Conservation (phyloP, 2,797 vertebrate genomes). For the Crenuchus spilurus region DNA sequence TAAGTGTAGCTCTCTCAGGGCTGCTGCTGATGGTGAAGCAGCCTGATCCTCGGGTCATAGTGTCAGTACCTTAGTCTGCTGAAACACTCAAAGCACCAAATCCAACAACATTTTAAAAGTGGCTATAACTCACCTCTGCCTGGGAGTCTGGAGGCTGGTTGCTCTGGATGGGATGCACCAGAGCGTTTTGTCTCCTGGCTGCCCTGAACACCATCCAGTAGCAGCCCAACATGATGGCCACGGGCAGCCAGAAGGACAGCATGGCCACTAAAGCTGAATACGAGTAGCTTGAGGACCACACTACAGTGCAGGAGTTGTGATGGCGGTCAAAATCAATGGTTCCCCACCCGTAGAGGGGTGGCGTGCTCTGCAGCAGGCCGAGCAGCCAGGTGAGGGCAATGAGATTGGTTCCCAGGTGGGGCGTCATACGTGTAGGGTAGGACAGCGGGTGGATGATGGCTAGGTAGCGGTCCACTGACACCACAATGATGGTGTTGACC, state of each 20-base stretch:
- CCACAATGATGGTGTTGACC: conserved; percentile 89
- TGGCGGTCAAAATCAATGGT: conserved; percentile 81
- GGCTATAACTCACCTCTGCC: not conserved
- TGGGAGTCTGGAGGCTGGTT: conserved; percentile 70
- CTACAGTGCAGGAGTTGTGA: conserved; percentile 82
- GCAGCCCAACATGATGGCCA: conserved; percentile 85
- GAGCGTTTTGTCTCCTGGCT: conserved; percentile 85
- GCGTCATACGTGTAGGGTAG: conserved; percentile 88
- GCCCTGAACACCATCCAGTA: conserved; percentile 90
- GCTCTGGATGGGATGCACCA: conserved; percentile 83
- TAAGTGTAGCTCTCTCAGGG: too few species aligned
- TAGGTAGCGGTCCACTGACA: conserved; percentile 88
- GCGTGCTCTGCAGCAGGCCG: conserved; percentile 85
- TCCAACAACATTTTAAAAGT: too few species aligned
- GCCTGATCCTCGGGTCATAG: too few species aligned
- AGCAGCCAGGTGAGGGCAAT: conserved; percentile 86
- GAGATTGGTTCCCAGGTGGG: conserved; percentile 82
- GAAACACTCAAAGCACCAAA: too few species aligned
- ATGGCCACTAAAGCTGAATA: conserved; percentile 82
- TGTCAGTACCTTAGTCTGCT: too few species aligned
- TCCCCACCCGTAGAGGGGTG: conserved; percentile 89
- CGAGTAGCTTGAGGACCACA: conserved; percentile 86
- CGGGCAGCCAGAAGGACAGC: conserved; percentile 85
- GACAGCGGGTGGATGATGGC: conserved; percentile 90
- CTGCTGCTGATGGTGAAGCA: too few species aligned